phyloP scores from a whole-genome alignment of 2,888 invertebrate genomes.

The Hedya salicella region DNA sequence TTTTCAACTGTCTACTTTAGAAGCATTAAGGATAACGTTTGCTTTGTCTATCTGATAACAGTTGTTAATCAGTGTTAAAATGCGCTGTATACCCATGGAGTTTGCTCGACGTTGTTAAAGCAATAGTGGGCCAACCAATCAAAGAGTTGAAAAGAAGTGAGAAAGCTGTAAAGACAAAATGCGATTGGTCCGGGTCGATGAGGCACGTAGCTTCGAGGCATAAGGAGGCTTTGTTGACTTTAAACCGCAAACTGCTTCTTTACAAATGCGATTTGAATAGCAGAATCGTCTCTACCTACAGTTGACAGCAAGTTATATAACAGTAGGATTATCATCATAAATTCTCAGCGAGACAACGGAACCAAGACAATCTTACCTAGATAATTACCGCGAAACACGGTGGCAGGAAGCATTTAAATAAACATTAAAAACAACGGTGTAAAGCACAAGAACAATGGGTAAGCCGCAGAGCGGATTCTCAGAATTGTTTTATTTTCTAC shows the following conservation, averaged over 20 bases:
- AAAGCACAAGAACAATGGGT: conserved; percentile 69
- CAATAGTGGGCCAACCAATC: conserved; percentile 4
- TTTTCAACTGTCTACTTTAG: conserved; percentile 31
- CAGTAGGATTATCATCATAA: conserved; percentile 34
- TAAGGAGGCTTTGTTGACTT: conserved; percentile 24
- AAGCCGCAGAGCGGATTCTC: conserved; percentile 71
- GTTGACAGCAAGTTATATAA: conserved; percentile 5
- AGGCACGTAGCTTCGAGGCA: conserved; percentile 10
- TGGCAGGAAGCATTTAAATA: conserved; percentile 71
- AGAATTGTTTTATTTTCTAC: conserved; percentile 67
- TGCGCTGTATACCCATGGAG: background rate
- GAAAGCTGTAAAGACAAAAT: conserved; percentile 27
- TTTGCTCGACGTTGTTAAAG: background rate
- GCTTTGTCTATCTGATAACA: conserved; percentile 30
- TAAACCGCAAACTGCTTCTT: conserved; percentile 31
- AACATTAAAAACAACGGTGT: conserved; percentile 58
- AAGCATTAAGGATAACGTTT: conserved; percentile 21
- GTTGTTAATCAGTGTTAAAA: conserved; percentile 14
- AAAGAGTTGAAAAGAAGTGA: conserved; percentile 16
- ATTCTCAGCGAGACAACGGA: conserved; percentile 32
- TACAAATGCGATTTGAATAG: conserved; percentile 8
- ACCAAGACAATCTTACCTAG: conserved; percentile 54
- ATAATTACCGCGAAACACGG: conserved; percentile 73
- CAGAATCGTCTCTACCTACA: conserved; percentile 10
- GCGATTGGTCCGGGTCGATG: conserved; percentile 6